phyloP scores from a whole-genome alignment of 2,113 vertebrate species.

The Motacilla alba region DNA sequence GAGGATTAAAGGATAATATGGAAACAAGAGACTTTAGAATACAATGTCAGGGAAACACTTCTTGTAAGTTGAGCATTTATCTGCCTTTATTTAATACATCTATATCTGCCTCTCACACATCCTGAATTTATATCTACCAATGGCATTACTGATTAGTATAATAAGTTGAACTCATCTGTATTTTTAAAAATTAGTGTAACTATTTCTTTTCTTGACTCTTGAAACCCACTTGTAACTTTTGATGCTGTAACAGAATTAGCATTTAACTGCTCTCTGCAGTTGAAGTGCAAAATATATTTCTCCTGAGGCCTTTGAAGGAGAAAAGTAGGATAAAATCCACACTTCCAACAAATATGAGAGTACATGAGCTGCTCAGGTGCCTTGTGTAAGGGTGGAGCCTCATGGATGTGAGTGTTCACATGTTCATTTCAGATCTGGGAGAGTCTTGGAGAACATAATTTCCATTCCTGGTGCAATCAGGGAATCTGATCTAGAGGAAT shows the following conservation, averaged over 20 bases:
- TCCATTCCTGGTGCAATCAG: neutral
- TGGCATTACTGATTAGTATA: neutral
- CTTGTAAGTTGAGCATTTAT: accelerated
- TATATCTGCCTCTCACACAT: neutral
- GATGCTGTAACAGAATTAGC: neutral
- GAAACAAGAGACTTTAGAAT: neutral
- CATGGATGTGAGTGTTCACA: neutral
- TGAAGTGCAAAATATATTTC: neutral
- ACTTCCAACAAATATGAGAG: neutral
- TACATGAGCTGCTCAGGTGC: neutral
- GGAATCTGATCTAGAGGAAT: neutral
- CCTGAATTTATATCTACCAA: neutral
- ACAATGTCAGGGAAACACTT: neutral
- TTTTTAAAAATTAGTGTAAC: neutral
- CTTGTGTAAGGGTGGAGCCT: neutral
- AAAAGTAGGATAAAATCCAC: neutral
- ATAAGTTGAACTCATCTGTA: neutral
- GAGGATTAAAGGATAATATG: neutral
- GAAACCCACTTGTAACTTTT: neutral
- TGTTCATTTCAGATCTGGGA: neutral
- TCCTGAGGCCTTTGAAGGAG: neutral
- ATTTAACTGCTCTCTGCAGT: neutral
- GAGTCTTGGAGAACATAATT: neutral
- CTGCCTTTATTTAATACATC: neutral
- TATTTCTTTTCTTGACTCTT: neutral